These are phyloP conservation scores for Meiosimyza platycephala DNA, from an alignment of 2,888 invertebrate genomes.

Conservation along the genomic window DNA sequence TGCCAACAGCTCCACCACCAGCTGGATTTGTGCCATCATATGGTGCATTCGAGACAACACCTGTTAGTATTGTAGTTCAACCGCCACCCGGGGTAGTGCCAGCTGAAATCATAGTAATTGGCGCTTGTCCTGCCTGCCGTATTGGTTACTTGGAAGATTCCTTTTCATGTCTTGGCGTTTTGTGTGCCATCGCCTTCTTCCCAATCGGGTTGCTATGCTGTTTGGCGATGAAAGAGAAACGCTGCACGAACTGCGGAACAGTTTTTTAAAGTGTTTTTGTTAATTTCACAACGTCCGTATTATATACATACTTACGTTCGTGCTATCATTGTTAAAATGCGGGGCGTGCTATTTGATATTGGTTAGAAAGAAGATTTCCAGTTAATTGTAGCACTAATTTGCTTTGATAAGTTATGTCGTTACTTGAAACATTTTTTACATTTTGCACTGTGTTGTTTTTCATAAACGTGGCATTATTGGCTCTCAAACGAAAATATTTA, in stretches of 20 bases:
- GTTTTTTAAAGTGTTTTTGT: constrained; percentile 69
- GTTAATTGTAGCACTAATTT: too few species aligned
- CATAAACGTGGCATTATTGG: too few species aligned
- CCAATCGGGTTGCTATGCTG: constrained; percentile 90
- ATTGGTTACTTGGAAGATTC: constrained; percentile 90
- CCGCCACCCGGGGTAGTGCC: constrained; percentile 72
- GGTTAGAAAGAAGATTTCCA: too few species aligned
- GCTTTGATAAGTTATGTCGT: too few species aligned
- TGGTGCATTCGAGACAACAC: constrained; percentile 69
- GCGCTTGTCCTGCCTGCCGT: constrained; percentile 89
- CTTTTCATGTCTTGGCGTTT: constrained; percentile 84
- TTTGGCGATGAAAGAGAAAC: constrained; percentile 82
- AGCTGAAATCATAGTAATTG: constrained; percentile 84
- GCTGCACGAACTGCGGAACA: constrained; percentile 90
- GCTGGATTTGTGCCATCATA: constrained; percentile 62
- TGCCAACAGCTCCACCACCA: constrained; percentile 40
- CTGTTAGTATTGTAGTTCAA: constrained; percentile 71
- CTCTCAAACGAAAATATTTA: too few species aligned
- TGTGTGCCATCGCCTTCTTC: constrained; percentile 75
- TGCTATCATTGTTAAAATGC: too few species aligned
- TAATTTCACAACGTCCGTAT: background rate
- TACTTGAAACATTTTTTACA: too few species aligned
- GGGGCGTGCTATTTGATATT: too few species aligned
- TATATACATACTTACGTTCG: background rate
- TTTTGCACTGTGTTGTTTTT: too few species aligned